Evolutionary conservation across 1,140 invertebrate genomes (phyloP).

Genomic region (Saxidomus purpurata): DNA sequence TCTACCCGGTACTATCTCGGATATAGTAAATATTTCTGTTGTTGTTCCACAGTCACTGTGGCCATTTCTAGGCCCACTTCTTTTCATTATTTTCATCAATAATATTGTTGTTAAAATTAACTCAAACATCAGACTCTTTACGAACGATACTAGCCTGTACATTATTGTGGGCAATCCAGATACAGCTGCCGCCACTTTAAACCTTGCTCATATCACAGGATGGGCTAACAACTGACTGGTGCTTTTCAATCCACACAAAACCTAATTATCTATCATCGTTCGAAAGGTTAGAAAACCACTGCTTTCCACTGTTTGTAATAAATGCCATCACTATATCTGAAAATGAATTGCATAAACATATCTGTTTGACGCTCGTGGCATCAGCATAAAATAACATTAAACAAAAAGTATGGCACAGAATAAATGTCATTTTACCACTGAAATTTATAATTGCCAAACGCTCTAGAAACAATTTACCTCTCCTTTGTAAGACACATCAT

Average conservation of each 20-base stretch:
- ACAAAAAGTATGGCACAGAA: constrained; percentile 35
- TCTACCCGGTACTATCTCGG: background rate
- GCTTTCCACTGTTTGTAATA: background rate
- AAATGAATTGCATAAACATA: too few relatives aligned
- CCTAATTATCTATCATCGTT: background rate
- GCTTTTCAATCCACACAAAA: constrained; percentile 65
- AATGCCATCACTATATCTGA: constrained; percentile 26
- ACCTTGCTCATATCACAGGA: background rate
- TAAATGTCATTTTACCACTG: constrained; percentile 25
- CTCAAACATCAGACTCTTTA: constrained; percentile 48
- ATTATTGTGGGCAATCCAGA: constrained; percentile 15
- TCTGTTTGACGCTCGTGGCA: too few relatives aligned
- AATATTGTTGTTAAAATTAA: background rate
- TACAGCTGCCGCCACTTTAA: background rate
- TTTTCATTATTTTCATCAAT: constrained; percentile 62
- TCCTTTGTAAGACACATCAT: constrained; percentile 47
- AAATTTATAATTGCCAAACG: constrained; percentile 30
- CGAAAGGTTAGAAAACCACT: background rate
- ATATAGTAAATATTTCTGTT: background rate
- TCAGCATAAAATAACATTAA: too few relatives aligned
- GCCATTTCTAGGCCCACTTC: constrained; percentile 56
- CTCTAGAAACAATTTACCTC: constrained; percentile 57
- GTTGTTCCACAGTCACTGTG: constrained; percentile 48
- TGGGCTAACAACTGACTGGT: constrained; percentile 30
- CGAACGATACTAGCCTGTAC: constrained; percentile 35